Base-by-base conservation (phyloP, 1,140 invertebrate genomes). In the Aphis craccivora region DNA sequence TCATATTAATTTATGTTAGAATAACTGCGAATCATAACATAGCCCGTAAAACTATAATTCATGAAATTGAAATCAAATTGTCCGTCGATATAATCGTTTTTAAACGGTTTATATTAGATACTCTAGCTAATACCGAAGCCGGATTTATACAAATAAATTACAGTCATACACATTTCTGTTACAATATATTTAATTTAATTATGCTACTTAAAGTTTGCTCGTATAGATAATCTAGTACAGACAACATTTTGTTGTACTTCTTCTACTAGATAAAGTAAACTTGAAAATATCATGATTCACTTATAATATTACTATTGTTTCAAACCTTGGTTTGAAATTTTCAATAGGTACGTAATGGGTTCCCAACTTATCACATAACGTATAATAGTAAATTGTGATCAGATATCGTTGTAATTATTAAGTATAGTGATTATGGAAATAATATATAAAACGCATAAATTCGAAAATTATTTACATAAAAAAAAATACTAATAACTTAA, bases 51-150 rank as follows among this genome's bases (percentile, higher is more conserved):
- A 88, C 48, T 53, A 51, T 55, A 67, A 67, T 67, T 14, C 14
- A 37, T 37, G 22, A 51, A 88, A 88, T 89, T 37, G 9, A 89
- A 89, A 89, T 51, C 48, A 37, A 51, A 89, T 89, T n/a, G n/a
- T 25, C n/a, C 11, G 87, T 51, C 48, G 11, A 51, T 37, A 53
- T 37, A 11, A 89, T 20, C 20, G 35, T 55, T 89, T 89, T 89
- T 53, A 20, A 51, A 23, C 35, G 22, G 7, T 53, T 37, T 35
- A 35, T 53, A 89, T 51, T 43, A 86, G 23, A 14, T 84, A 43
- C 84, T 48, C 22, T 89, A 40, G 37, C 30, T 22, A 35, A 88
- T 53, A 53, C 14, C 7, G 53, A 89, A 55, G 20, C 48, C 3
- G 35, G 22, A 53, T 89, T 53, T 89, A 14, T 9, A 37, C 3